These are phyloP conservation scores for Folsomia candida DNA, from an alignment of 2,888 invertebrate species.

Conservation along the genomic window DNA sequence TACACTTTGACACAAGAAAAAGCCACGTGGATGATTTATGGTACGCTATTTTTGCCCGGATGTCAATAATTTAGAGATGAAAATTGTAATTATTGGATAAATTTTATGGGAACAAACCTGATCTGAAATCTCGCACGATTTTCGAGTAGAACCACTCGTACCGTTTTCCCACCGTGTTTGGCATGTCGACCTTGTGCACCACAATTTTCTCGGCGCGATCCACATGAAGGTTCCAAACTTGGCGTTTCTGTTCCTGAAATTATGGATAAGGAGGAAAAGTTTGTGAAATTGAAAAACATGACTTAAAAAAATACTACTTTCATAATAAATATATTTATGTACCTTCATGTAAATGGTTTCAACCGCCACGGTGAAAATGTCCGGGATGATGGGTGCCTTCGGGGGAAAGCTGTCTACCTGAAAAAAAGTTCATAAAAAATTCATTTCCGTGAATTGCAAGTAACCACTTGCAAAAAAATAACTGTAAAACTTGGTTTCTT, in stretches of 20 bases:
- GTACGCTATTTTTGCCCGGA: too few species aligned
- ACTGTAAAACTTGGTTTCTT: too few species aligned
- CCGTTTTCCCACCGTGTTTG: constrained; percentile 48
- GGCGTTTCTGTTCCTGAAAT: constrained; percentile 47
- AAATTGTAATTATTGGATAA: too few species aligned
- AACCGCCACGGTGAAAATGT: constrained; percentile 49
- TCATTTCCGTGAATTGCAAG: too few species aligned
- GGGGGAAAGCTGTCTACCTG: constrained; percentile 44
- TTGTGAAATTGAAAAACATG: neutral
- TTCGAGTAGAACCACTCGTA: constrained; percentile 51
- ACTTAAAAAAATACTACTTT: too few species aligned
- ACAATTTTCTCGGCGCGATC: constrained; percentile 50
- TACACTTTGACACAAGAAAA: too few species aligned
- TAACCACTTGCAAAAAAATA: constrained; percentile 6
- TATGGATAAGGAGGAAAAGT: neutral
- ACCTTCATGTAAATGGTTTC: constrained; percentile 50
- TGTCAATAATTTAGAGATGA: too few species aligned
- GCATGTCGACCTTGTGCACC: constrained; percentile 49
- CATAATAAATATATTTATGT: too few species aligned
- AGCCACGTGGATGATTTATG: too few species aligned
- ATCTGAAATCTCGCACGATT: constrained; percentile 50
- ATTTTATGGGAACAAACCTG: constrained; percentile 41
- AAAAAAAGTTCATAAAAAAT: neutral
- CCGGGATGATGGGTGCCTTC: constrained; percentile 50
- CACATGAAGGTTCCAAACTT: constrained; percentile 50